Evolutionary conservation across 2,888 invertebrate genomes (phyloP).

Genomic region (Ditula angustiorana): DNA sequence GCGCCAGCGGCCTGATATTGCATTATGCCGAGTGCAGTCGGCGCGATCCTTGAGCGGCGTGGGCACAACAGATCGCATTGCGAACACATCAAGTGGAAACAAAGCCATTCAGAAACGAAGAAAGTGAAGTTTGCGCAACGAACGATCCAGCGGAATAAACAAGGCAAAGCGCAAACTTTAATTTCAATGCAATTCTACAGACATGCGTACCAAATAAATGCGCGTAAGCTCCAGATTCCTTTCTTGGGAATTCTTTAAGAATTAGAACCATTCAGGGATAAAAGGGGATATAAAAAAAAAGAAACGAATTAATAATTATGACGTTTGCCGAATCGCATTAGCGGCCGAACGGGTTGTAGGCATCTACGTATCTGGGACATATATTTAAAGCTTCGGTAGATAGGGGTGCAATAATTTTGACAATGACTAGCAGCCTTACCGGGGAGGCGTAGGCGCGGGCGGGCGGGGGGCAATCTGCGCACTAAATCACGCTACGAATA

Average conservation of each 20-base stretch:
- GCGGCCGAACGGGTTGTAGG: slow-evolving; percentile 76
- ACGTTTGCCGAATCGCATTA: slow-evolving; percentile 19
- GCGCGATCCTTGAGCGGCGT: slow-evolving; percentile 58
- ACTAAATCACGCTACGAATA: slow-evolving; percentile 87
- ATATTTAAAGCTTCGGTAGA: slow-evolving; percentile 85
- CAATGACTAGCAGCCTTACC: slow-evolving; percentile 85
- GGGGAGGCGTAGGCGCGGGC: slow-evolving; percentile 81
- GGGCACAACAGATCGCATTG: slow-evolving; percentile 60
- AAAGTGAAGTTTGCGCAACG: slow-evolving; percentile 71
- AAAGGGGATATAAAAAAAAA: not conserved
- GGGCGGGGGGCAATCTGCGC: slow-evolving; percentile 84
- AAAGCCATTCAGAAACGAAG: slow-evolving; percentile 60
- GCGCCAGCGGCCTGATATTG: slow-evolving; percentile 77
- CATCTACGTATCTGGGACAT: slow-evolving; percentile 78
- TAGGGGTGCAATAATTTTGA: slow-evolving; percentile 86
- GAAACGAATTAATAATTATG: slow-evolving; percentile 16
- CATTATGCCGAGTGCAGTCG: slow-evolving; percentile 66
- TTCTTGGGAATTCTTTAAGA: not conserved
- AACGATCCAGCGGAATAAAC: slow-evolving; percentile 63
- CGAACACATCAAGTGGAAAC: slow-evolving; percentile 77
- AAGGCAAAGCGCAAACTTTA: slow-evolving; percentile 56
- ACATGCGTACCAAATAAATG: slow-evolving; percentile 22
- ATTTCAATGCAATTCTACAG: slow-evolving; percentile 45
- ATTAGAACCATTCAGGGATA: not conserved
- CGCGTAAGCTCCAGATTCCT: not conserved